phyloP scores from a whole-genome alignment of 2,888 invertebrate genomes.

The Drosophila acutilabella region DNA sequence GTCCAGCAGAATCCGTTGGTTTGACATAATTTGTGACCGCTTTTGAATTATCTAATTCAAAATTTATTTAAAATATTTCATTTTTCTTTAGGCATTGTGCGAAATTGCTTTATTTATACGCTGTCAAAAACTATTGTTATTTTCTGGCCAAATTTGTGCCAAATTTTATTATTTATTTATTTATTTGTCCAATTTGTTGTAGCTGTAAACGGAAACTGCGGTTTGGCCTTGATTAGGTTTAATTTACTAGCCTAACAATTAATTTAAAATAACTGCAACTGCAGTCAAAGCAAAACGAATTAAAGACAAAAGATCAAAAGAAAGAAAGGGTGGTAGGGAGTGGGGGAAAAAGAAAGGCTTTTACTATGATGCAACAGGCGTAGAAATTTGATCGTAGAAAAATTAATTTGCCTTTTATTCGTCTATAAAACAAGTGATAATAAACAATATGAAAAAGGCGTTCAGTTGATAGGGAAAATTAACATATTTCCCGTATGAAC shows the following conservation, averaged over 20 bases:
- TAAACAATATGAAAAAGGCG: constrained; percentile 31
- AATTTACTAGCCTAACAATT: constrained; percentile 10
- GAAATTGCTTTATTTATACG: constrained; percentile 26
- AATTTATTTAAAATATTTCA: constrained; percentile 31
- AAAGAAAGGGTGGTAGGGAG: neutral
- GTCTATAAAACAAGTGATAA: constrained; percentile 34
- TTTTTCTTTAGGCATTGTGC: constrained; percentile 20
- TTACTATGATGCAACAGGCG: constrained; percentile 45
- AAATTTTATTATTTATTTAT: constrained; percentile 42
- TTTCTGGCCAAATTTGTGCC: constrained; percentile 30
- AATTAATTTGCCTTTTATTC: constrained; percentile 36
- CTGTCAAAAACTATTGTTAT: constrained; percentile 36
- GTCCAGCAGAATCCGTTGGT: constrained; percentile 24
- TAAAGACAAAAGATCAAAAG: constrained; percentile 21
- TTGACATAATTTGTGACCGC: constrained; percentile 55
- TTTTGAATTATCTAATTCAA: constrained; percentile 50
- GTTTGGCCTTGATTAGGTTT: constrained; percentile 55
- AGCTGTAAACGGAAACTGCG: constrained; percentile 73
- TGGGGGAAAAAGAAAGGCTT: constrained; percentile 36
- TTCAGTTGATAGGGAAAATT: constrained; percentile 24
- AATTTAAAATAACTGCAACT: constrained; percentile 32
- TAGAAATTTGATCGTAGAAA: constrained; percentile 10
- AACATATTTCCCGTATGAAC: constrained; percentile 32
- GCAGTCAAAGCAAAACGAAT: constrained; percentile 30
- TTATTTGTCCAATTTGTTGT: constrained; percentile 22